Percentiles rank a stretch among this genome's conserved stretches.
These are phyloP conservation scores for Ectemnius continuus DNA, from an alignment of 2,888 invertebrate species.

Conservation along the genomic window DNA sequence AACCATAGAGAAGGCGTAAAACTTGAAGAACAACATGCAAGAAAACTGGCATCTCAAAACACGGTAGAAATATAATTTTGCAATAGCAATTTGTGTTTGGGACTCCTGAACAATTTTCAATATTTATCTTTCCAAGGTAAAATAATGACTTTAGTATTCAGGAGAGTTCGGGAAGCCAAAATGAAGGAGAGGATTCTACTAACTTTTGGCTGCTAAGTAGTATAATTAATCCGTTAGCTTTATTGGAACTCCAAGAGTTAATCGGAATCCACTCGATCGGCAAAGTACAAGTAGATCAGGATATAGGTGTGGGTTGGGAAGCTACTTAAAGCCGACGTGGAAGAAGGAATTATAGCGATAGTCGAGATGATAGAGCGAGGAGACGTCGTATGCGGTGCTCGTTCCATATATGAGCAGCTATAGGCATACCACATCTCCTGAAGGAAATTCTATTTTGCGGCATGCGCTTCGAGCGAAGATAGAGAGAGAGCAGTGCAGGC, in stretches of 20 bases:
- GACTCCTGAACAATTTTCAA: background rate
- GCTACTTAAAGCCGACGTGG: constrained; percentile 31
- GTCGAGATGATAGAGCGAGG: constrained; percentile 7
- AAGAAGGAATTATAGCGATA: constrained; percentile 10
- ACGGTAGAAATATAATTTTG: constrained; percentile 15
- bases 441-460: constrained; percentile 17
- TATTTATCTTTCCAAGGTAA: background rate
- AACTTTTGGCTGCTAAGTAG: too few species aligned
- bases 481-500: constrained; percentile 12
- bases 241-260: background rate
- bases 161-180: background rate
- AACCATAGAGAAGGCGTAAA: constrained; percentile 18
- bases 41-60: constrained; percentile 21
- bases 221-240: too few species aligned
- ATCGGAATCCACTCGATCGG: constrained; percentile 14
- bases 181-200: background rate
- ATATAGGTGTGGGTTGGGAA: constrained; percentile 9
- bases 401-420: constrained; percentile 9
- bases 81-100: background rate
- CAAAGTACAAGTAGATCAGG: constrained; percentile 26
- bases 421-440: constrained; percentile 5
- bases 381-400: background rate
- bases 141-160: background rate
- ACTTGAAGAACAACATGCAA: constrained; percentile 47
- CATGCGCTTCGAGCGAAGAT: constrained; percentile 15